Base-by-base conservation (phyloP, 2,797 vertebrate genomes). In the Esox lucius region DNA sequence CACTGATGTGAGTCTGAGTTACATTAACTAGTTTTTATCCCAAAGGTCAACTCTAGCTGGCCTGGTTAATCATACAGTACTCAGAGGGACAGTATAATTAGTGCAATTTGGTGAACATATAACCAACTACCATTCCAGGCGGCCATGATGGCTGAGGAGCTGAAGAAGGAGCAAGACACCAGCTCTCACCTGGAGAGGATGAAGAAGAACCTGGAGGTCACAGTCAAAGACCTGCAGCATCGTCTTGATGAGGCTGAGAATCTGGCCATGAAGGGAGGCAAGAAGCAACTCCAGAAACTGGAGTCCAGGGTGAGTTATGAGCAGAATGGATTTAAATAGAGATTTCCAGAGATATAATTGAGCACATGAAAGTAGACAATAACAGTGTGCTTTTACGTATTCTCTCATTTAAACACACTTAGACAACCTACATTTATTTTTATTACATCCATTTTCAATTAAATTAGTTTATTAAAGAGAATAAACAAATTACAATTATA, bases 231-330 rank as follows among this genome's bases (percentile, higher is more conserved):
- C 28, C 28, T 31, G 28, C 28, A 31, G 28, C 28, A 31, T 31
- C 28, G 28, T 31, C 28, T 31, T 28, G 28, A 31, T 31, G 28
- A 31, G 28, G 28, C 28, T 31, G 28, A 31, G 28, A 31, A 31
- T 31, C 28, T 31, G 28, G 28, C 28, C 28, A 31, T 31, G 28
- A 31, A 31, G 28, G 28, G 28, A 31, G 94, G 94, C 72, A 95
- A 93, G 89, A 95, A 95, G 82, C 94, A 94, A 77, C 90, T 95
- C 76, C 94, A 95, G 90, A 95, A 94, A 77, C 87, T 95, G 81
- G 94, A 95, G 73, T 68, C 91, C 49, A 92, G 93, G 48, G 94
- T 94, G 28, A 35, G 65, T 67, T 15, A 19, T 75, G 15, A 67
- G 3, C 17, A 53, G 49, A 53, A 17, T 53, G 49, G 49, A 53